Base-by-base conservation (phyloP, 2,797 vertebrate genomes). In the Atherinosoma microstoma region DNA sequence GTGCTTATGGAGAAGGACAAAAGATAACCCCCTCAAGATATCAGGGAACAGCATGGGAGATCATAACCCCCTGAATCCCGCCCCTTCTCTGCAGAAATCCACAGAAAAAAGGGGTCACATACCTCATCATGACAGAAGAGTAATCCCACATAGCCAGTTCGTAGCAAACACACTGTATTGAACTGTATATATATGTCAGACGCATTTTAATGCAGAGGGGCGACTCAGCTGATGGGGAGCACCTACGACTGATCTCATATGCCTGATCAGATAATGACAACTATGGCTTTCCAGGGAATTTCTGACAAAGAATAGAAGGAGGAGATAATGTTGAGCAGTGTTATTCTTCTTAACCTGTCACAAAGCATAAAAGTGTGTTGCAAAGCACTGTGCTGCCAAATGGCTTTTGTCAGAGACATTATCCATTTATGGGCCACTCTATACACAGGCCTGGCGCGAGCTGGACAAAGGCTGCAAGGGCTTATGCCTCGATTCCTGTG, bases 61-160 rank as follows among this genome's bases (percentile, higher is more conserved):
- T 74, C 71, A 64, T 34, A 15, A 18, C 54, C 73, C 62, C 82
- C 58, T 75, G 74, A 30, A 29, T 56, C 54, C 54, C 5, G 7
- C 7, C 29, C 29, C 54, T 32, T 30, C 51, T 27, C 51, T 1
- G 22, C 75, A 61, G 66, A 54, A 79, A 86, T 61, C 76, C 64
- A 69, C 15, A 59, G 79, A 88, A 89, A 49, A 93, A 92, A 66
- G 81, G 83, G 87, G 90, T 90, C 89, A 86, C 76, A 85, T 82
- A 80, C 78, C 84, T 80, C 79, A 89, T 84, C 47, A 73, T 70
- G 82, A 80, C 75, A 79, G 79, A 62, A 67, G 67, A 68, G 67
- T 90, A 90, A 91, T 92, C 87, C 57, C 51, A 60, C 76, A 64
- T 16, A 75, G 72, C 0, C 35, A 57, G 47, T 70, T 75, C 77